phyloP scores from a whole-genome alignment of 1,140 invertebrate genomes.

The Scaptodrosophila lebanonensis region DNA sequence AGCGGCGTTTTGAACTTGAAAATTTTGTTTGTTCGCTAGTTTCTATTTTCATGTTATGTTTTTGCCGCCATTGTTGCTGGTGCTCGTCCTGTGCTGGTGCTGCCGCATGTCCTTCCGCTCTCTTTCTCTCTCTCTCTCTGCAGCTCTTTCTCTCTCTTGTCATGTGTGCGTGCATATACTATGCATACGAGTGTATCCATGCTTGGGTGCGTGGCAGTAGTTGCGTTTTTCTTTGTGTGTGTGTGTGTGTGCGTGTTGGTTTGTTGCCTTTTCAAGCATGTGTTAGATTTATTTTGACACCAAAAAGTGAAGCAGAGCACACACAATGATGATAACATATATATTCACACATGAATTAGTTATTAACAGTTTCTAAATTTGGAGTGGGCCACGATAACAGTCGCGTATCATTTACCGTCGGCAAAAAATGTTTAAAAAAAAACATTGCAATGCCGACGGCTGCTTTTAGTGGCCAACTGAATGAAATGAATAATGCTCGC shows the following conservation, averaged over 20 bases:
- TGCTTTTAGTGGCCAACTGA: too few relatives aligned
- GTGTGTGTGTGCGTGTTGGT: constrained; percentile 11
- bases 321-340: neutral
- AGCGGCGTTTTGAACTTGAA: constrained; percentile 76
- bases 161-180: constrained; percentile 42
- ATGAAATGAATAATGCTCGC: too few relatives aligned
- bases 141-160: constrained; percentile 10
- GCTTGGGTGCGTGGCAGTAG: constrained; percentile 42
- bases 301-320: constrained; percentile 28
- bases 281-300: constrained; percentile 35
- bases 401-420: constrained; percentile 14
- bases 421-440: constrained; percentile 1
- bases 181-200: constrained; percentile 46
- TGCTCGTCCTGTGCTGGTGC: constrained; percentile 13
- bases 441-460: constrained; percentile 14
- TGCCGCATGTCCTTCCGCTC: constrained; percentile 10
- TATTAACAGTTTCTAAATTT: too few relatives aligned
- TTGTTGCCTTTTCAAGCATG: constrained; percentile 27
- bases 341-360: constrained; percentile 18
- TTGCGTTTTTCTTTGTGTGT: constrained; percentile 10
- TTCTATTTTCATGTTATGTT: constrained; percentile 31
- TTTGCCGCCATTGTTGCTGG: constrained; percentile 6
- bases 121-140: constrained; percentile 12
- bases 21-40: constrained; percentile 56
- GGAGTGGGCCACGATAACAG: too few relatives aligned